Evolutionary conservation across 2,113 vertebrate species (phyloP).

Genomic region (Festucalex cinctus): DNA sequence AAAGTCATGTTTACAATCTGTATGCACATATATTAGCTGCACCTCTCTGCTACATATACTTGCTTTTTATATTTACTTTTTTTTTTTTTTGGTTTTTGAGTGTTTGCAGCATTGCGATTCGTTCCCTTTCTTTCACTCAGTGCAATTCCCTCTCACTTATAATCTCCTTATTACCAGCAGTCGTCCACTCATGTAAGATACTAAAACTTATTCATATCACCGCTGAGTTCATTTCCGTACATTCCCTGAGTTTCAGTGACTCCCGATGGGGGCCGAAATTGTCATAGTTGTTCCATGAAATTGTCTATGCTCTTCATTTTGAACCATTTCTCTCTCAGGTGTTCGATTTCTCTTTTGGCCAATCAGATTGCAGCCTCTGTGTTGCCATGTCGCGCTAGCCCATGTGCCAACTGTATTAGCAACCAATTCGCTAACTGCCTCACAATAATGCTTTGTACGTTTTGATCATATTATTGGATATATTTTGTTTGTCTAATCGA

Average conservation of each 20-base stretch:
- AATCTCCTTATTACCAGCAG: slow-evolving; percentile 41
- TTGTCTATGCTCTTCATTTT: not conserved
- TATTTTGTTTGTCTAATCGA: not conserved
- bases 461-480: too few relatives aligned
- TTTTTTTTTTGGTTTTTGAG: slow-evolving; percentile 71
- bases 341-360: not conserved
- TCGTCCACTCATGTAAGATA: not conserved
- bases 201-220: not conserved
- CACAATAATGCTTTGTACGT: not conserved
- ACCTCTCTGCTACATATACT: slow-evolving; percentile 74
- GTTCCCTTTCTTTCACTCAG: slow-evolving; percentile 62
- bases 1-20: slow-evolving; percentile 6
- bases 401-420: too few relatives aligned
- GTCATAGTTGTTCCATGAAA: not conserved
- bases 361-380: not conserved
- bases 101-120: slow-evolving; percentile 66
- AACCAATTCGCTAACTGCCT: not conserved
- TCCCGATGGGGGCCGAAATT: slow-evolving; percentile 35
- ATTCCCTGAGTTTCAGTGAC: slow-evolving; percentile 56
- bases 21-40: slow-evolving; percentile 66
- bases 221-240: slow-evolving; percentile 1
- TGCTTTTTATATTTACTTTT: slow-evolving; percentile 70
- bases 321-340: not conserved
- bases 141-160: slow-evolving; percentile 60
- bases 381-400: not conserved